phyloP scores from a whole-genome alignment of 2,888 invertebrate genomes.

The Drosophila mimica region DNA sequence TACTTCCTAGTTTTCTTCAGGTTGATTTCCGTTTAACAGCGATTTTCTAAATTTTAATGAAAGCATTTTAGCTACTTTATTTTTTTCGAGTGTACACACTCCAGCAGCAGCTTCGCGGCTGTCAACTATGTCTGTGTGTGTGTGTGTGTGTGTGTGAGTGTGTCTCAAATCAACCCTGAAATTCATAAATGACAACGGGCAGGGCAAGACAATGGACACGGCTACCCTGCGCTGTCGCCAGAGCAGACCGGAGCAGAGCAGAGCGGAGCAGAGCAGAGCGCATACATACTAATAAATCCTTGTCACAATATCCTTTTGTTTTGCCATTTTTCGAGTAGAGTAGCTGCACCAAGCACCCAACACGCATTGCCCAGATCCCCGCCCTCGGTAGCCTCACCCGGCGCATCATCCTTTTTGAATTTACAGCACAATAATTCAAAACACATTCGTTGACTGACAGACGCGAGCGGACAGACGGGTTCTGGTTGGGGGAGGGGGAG shows the following conservation, averaged over 20 bases:
- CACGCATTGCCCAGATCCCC: neutral
- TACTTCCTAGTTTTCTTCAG: neutral
- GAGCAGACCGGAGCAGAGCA: neutral
- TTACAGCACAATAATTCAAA: constrained; percentile 78
- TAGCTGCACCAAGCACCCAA: constrained; percentile 26
- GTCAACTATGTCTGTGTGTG: neutral
- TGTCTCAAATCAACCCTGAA: constrained; percentile 67
- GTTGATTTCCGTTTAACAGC: neutral
- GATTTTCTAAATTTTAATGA: neutral
- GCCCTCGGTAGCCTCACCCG: neutral
- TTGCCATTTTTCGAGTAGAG: constrained; percentile 66
- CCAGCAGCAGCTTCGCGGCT: neutral
- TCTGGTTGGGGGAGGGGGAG: neutral
- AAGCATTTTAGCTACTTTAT: neutral
- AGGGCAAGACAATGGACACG: constrained; percentile 61
- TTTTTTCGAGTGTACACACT: constrained; percentile 3
- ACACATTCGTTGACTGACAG: constrained; percentile 78
- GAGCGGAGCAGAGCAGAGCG: constrained; percentile 9
- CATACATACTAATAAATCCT: constrained; percentile 72
- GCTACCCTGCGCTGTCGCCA: constrained; percentile 21
- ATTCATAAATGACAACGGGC: constrained; percentile 55
- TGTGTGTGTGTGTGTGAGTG: constrained; percentile 5
- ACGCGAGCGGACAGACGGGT: constrained; percentile 7
- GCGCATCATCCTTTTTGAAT: constrained; percentile 75
- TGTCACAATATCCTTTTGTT: constrained; percentile 80